phyloP scores from a whole-genome alignment of 2,888 invertebrate genomes.

The Drosophila greeni region DNA sequence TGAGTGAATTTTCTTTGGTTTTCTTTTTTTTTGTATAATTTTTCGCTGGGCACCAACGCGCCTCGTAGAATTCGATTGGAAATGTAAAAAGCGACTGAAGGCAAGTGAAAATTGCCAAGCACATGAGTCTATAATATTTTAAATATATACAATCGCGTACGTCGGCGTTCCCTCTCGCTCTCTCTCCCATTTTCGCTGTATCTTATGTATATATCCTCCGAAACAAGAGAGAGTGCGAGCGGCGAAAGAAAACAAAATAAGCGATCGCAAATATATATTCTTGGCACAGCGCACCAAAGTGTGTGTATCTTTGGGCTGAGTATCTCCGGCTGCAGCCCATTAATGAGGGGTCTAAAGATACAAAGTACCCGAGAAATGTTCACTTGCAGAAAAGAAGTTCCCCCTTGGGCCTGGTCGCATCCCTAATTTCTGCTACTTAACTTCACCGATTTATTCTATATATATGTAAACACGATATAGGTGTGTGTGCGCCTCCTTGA shows the following conservation, averaged over 20 bases:
- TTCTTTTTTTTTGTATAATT: conserved; percentile 15
- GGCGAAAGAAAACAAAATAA: conserved; percentile 57
- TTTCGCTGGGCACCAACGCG: conserved; percentile 58
- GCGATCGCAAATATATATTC: conserved; percentile 74
- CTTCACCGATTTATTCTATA: conserved; percentile 6
- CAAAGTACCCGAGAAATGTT: conserved; percentile 24
- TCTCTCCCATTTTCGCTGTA: conserved; percentile 34
- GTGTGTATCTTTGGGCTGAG: conserved; percentile 5
- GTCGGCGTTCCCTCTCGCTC: conserved; percentile 2
- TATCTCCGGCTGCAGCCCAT: conserved; percentile 50
- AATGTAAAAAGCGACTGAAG: conserved; percentile 76
- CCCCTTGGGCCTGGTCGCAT: conserved; percentile 20
- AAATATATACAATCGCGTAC: conserved; percentile 64
- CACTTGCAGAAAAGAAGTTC: conserved; percentile 54
- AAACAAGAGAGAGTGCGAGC: conserved; percentile 15
- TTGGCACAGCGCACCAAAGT: conserved; percentile 51
- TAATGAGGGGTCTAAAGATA: conserved; percentile 64
- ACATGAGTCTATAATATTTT: conserved; percentile 69
- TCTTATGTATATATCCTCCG: conserved; percentile 22
- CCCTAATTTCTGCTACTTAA: conserved; percentile 7
- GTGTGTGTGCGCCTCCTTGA: conserved; percentile 44
- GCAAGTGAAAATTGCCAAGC: conserved; percentile 68
- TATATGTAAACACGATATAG: conserved; percentile 5
- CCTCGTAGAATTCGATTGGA: conserved; percentile 73
- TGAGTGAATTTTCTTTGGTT: conserved; percentile 16